Evolutionary conservation across 2,113 vertebrate genomes (phyloP), one percentile per base, ranked within the genome.

Genomic region (Vireo altiloquus): DNA sequence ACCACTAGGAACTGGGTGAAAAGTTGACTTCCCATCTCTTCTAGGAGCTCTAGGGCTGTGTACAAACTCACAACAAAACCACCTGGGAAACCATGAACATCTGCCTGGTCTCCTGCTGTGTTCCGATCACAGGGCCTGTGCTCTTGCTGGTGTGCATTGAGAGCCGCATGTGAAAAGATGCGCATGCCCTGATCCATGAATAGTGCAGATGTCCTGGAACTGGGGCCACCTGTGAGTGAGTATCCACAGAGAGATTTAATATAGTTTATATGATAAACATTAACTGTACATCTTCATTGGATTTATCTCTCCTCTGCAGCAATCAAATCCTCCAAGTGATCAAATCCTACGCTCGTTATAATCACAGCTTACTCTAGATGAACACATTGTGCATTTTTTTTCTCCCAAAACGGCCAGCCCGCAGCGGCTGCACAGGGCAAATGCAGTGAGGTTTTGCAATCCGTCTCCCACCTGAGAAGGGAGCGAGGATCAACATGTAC

Each of bases 191-290:
- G 20, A 39, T 22, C 15, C 30, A 19, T 0, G 18, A 74, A 37
- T 0, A 0, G 25, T 3, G 15, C 50, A 37, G 33, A 7, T 9
- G 19, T 11, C 37, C 17, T 11, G 39, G n/a, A 63, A 47, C 14
- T 10, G 13, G 39, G 33, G 66, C 19, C 27, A 60, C 17, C 33
- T 23, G 40, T 39, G 27, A 83, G 39, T 14, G 61, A 70, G 20
- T 46, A 63, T 6, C 44, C 15, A 27, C 17, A 33, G 30, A 44
- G 64, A 52, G 27, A 53, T 72, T 82, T 68, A 64, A 56, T 20
- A 5, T 3, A 18, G 28, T 50, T 66, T 59, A 13, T 46, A 46
- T 7, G 23, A 68, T 9, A 92, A 75, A 39, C 39, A 15, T 65
- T 68, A 52, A 87, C 27, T 90, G 69, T 44, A 52, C 15, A 72